Evolutionary conservation across 2,797 vertebrate species (phyloP).

Genomic region (Sebastiscus tertius): DNA sequence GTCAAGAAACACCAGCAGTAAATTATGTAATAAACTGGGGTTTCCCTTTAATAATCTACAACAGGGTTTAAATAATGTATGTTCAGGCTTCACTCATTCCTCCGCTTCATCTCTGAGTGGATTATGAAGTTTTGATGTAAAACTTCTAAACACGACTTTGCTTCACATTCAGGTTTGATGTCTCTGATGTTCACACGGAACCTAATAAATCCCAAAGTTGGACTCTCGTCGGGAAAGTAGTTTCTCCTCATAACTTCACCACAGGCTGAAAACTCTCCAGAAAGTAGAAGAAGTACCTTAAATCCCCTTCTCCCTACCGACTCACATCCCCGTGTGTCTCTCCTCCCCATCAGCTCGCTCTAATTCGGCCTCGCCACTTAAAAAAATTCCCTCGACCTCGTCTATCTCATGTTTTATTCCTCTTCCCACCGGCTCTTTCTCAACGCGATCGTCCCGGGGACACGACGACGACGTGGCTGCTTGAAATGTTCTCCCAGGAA

Average conservation of each 20-base stretch:
- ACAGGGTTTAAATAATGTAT: not conserved
- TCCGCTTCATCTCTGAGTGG: not conserved
- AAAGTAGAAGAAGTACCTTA: not conserved
- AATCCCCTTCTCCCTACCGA: not conserved
- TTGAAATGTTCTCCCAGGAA: slow-evolving; percentile 35
- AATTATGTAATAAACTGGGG: not conserved
- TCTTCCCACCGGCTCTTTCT: slow-evolving; percentile 13
- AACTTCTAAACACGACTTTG: not conserved
- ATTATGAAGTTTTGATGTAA: slow-evolving; percentile 11
- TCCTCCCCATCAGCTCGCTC: slow-evolving; percentile 14
- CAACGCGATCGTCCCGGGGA: slow-evolving; percentile 17
- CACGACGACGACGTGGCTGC: not conserved
- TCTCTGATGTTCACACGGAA: not conserved
- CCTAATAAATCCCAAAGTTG: not conserved
- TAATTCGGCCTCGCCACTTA: slow-evolving; percentile 19
- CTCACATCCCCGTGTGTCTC: not conserved
- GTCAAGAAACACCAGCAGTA: not conserved
- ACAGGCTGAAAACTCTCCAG: slow-evolving; percentile 1
- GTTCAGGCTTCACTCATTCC: not conserved
- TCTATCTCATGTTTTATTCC: slow-evolving; percentile 41
- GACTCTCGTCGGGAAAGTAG: not conserved
- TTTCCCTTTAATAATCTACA: not conserved
- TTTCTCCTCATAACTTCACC: slow-evolving; percentile 9
- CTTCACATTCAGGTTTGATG: not conserved
- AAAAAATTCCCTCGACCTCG: slow-evolving; percentile 26